These are phyloP conservation scores for Molossus molossus DNA, from an alignment of 2,797 vertebrate genomes.

Conservation along the genomic window DNA sequence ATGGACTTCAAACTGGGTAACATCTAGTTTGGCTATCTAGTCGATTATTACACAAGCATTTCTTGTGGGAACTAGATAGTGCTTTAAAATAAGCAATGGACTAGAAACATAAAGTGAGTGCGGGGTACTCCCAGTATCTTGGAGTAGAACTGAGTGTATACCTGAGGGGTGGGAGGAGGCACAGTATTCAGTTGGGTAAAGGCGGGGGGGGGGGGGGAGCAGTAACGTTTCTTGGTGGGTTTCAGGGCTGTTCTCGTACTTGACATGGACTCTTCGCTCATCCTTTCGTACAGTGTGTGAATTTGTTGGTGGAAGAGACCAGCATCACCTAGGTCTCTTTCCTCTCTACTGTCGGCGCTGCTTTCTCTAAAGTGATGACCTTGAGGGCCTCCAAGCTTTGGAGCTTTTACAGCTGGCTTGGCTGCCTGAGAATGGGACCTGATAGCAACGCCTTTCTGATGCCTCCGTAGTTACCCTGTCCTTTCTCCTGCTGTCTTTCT, in stretches of 20 bases:
- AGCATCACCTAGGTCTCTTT: background rate
- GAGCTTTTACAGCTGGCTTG: background rate
- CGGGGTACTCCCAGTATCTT: no score
- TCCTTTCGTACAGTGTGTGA: background rate
- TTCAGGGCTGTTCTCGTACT: background rate
- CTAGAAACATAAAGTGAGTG: background rate
- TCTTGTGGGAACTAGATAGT: background rate
- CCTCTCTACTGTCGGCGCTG: background rate
- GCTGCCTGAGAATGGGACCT: background rate
- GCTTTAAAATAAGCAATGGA: background rate
- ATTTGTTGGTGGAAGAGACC: background rate
- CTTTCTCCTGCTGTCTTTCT: conserved; percentile 27
- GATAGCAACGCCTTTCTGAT: background rate
- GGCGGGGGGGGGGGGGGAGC: background rate
- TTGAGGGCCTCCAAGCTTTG: background rate
- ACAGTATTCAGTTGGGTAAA: background rate
- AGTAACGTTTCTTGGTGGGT: background rate
- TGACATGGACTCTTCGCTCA: background rate
- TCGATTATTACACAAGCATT: background rate
- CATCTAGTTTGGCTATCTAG: background rate
- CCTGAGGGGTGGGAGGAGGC: no score
- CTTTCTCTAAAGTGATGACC: background rate
- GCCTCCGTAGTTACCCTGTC: background rate
- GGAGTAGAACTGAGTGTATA: background rate
- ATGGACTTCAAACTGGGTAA: background rate